These are phyloP conservation scores for Pseudomyrmex cubaensis DNA, from an alignment of 1,140 invertebrate genomes.

Conservation along the genomic window DNA sequence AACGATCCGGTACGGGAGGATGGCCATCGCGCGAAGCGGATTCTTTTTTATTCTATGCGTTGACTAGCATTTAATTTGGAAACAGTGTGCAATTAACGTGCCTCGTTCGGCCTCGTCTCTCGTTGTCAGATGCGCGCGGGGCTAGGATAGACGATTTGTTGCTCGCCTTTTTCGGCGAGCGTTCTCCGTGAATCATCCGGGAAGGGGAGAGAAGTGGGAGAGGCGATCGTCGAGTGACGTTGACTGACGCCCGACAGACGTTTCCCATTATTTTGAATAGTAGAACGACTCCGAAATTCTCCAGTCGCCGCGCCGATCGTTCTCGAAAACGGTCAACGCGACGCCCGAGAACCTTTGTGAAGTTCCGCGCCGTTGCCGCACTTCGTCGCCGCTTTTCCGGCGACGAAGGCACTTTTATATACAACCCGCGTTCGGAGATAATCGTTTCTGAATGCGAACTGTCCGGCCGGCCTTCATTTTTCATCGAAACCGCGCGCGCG, in stretches of 20 bases:
- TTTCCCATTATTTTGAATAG: conserved; percentile 81
- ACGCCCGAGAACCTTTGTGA: too few relatives aligned
- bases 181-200: conserved; percentile 41
- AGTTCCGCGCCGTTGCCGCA: too few relatives aligned
- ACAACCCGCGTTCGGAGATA: too few relatives aligned
- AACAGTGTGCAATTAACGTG: conserved; percentile 70
- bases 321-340: too few relatives aligned
- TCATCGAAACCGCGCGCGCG: too few relatives aligned
- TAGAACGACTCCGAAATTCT: conserved; percentile 61
- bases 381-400: too few relatives aligned
- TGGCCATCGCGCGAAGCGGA: conserved; percentile 14
- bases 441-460: too few relatives aligned
- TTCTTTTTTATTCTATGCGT: conserved; percentile 47
- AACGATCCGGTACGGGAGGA: conserved; percentile 1
- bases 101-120: conserved; percentile 31
- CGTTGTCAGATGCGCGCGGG: conserved; percentile 64
- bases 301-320: too few relatives aligned
- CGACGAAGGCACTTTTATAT: too few relatives aligned
- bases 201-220: conserved; percentile 7
- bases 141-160: conserved; percentile 72
- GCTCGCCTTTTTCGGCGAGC: conserved; percentile 37
- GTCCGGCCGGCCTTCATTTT: too few relatives aligned
- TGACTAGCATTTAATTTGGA: conserved; percentile 57
- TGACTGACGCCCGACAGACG: conserved; percentile 79
- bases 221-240: conserved; percentile 32